Evolutionary conservation across 2,888 invertebrate species (phyloP), one percentile per base, ranked within the genome.

Genomic region (Tetragonula carbonaria): DNA sequence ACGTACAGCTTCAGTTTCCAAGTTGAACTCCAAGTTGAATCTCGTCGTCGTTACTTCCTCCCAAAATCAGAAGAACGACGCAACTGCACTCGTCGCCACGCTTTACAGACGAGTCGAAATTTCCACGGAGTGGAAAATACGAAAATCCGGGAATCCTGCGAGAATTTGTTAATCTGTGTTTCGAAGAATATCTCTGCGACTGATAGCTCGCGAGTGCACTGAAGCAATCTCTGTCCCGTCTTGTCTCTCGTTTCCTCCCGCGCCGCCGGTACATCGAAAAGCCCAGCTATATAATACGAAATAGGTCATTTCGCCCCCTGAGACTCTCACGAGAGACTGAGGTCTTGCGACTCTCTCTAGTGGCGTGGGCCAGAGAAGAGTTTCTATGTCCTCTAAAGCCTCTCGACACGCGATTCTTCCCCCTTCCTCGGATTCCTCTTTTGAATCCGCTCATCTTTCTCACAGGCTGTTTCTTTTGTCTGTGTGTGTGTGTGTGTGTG

Each of bases 291-390:
- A 84, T 79, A 83, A 86, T 85, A 82, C 75, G 86, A 92, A 91
- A 92, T 92, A 90, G 92, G 91, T 92, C 91, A 90, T 90, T 89
- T 86, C 85, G 76, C 74, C 78, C n/a, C 80, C 78, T 82, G 81
- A 89, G 84, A 87, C 72, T 80, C 66, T 70, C 83, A 86, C 67
- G 70, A 81, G 85, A 65, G 74, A 62, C 66, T 33, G 76, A 8
- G 45, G 80, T 71, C 78, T 86, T 73, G 84, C 63, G 84, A 68
- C 78, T 8, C 65, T 84, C 77, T 16, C 28, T 82, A 84, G 78
- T 67, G 65, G n/a, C 78, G 68, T 66, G 59, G 83, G 67, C 65
- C 73, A 8, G 62, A 76, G 78, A 77, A 85, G 83, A 85, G 80
- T 85, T 81, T 85, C 83, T 80, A 79, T 74, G 68, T 77, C 71